phyloP scores from a whole-genome alignment of 2,797 vertebrate species.

The Vipera latastei region DNA sequence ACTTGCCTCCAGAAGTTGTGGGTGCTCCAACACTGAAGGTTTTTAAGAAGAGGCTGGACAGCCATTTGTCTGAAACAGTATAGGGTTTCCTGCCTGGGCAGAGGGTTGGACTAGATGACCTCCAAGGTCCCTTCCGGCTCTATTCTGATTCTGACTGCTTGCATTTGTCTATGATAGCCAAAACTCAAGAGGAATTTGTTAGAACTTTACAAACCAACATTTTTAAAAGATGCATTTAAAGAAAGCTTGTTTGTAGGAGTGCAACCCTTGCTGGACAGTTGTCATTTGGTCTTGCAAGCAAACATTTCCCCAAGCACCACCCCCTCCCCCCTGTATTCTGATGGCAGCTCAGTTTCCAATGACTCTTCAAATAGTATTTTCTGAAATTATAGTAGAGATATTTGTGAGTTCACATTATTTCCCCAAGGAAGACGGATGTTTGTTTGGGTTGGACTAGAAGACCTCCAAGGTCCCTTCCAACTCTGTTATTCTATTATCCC shows the following conservation, averaged over 20 bases:
- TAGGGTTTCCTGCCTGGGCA: no score
- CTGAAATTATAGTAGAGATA: neutral
- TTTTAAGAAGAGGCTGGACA: neutral
- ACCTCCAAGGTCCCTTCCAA: neutral
- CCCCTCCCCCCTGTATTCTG: neutral
- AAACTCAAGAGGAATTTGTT: neutral
- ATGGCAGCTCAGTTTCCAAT: neutral
- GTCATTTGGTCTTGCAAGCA: neutral
- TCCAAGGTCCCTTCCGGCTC: no score
- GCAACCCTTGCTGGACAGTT: neutral
- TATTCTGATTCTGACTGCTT: neutral
- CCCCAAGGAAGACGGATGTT: neutral
- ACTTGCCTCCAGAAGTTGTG: neutral
- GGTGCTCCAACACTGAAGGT: neutral
- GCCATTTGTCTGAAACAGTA: neutral
- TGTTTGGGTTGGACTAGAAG: neutral
- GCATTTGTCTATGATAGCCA: neutral
- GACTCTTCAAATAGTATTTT: neutral
- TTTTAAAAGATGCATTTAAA: neutral
- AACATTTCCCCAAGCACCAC: neutral
- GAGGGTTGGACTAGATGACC: no score
- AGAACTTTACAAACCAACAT: neutral
- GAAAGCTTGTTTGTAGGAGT: neutral
- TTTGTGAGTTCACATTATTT: neutral
- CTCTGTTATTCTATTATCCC: neutral